Conservation (phyloP, 2,888 invertebrate genomes). For the Hybos culiciformis region DNA sequence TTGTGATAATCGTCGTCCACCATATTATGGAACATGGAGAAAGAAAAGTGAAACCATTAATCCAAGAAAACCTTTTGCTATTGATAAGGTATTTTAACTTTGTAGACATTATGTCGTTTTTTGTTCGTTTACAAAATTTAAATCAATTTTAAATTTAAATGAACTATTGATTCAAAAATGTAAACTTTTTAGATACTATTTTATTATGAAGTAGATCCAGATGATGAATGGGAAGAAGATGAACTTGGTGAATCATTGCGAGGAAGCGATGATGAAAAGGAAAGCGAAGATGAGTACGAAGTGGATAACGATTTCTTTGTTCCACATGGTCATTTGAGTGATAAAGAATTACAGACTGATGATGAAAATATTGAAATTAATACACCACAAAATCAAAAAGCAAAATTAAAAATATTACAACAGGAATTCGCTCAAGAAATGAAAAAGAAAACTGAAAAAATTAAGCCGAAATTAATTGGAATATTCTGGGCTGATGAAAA, state of each 20-base stretch:
- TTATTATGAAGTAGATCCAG: slow-evolving; percentile 89
- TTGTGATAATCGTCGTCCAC: slow-evolving; percentile 81
- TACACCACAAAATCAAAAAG: slow-evolving; percentile 68
- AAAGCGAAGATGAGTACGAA: slow-evolving; percentile 69
- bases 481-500: slow-evolving; percentile 59
- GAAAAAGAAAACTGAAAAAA: slow-evolving; percentile 66
- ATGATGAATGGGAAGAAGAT: slow-evolving; percentile 96
- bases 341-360: slow-evolving; percentile 53
- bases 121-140: neutral
- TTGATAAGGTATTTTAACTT: slow-evolving; percentile 49
- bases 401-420: slow-evolving; percentile 65
- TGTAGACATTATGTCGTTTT: neutral
- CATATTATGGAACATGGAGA: slow-evolving; percentile 97
- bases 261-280: slow-evolving; percentile 72
- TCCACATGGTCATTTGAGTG: slow-evolving; percentile 82
- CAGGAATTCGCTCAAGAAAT: slow-evolving; percentile 78
- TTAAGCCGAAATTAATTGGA: slow-evolving; percentile 71
- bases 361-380: slow-evolving; percentile 42
- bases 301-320: slow-evolving; percentile 94
- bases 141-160: slow-evolving; percentile 32
- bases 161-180: slow-evolving; percentile 4
- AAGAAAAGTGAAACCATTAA: slow-evolving; percentile 52
- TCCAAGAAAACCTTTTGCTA: slow-evolving; percentile 61
- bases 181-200: slow-evolving; percentile 46
- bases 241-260: slow-evolving; percentile 84